Evolutionary conservation across 2,113 vertebrate genomes (phyloP).

Genomic region (Sylvicapra grimmia): DNA sequence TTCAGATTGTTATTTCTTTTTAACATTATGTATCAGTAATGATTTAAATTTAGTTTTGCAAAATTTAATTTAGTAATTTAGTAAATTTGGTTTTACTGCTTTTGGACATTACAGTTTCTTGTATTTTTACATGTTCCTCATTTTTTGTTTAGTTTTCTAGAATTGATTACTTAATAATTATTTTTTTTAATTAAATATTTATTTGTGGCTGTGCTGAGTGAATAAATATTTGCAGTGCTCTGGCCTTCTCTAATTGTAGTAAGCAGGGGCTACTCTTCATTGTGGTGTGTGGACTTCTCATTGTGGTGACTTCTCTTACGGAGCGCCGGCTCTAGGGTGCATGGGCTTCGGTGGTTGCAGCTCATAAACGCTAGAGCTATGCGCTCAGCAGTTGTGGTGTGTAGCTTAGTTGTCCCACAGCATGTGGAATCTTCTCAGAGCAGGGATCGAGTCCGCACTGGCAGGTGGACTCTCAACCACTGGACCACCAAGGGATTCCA

Average conservation of each 20-base stretch:
- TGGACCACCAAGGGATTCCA: not conserved
- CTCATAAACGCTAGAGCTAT: not conserved
- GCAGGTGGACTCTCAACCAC: not conserved
- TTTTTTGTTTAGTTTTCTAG: not conserved
- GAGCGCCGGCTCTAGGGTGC: not conserved
- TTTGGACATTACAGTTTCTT: not conserved
- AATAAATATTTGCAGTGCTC: not conserved
- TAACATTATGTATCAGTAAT: not conserved
- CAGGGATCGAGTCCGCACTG: not conserved
- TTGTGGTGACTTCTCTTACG: not conserved
- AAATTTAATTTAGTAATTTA: not conserved
- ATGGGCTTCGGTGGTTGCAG: not conserved
- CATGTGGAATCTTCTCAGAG: not conserved
- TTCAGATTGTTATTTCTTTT: constrained; percentile 14
- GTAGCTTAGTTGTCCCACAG: not conserved
- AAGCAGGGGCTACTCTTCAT: not conserved
- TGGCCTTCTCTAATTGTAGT: not conserved
- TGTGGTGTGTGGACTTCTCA: not conserved
- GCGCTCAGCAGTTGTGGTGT: not conserved
- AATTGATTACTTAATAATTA: not conserved
- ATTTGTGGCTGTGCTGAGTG: not conserved
- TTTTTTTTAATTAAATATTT: not conserved
- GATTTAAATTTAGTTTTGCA: not conserved
- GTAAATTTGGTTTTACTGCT: not conserved
- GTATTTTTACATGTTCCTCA: not conserved